Percentiles rank a stretch among this genome's conserved stretches.
Evolutionary conservation across 2,113 vertebrate species (phyloP).

Genomic region (Hiodon alosoides): DNA sequence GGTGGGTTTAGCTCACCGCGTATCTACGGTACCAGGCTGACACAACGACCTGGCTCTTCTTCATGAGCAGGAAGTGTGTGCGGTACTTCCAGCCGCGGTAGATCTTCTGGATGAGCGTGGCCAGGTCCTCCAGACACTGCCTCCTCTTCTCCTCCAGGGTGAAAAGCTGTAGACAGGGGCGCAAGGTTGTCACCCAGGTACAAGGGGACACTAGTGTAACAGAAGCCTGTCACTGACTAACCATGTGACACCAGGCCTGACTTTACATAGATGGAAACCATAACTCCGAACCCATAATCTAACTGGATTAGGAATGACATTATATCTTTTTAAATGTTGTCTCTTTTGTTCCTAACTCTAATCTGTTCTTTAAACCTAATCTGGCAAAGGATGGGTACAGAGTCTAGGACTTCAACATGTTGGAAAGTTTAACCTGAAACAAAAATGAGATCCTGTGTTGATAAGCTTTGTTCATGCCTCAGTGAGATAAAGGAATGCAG

Average conservation of each 20-base stretch:
- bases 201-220: not conserved
- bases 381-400: not conserved
- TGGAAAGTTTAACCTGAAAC: not conserved
- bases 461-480: not conserved
- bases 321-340: not conserved
- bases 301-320: too few relatives aligned
- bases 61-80: conserved; percentile 82
- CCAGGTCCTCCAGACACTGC: conserved; percentile 82
- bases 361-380: not conserved
- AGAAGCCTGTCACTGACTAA: too few relatives aligned
- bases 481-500: not conserved
- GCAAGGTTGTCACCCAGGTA: not conserved
- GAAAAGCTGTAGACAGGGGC: conserved; percentile 71
- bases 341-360: not conserved
- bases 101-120: conserved; percentile 92
- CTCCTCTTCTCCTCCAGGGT: conserved; percentile 85
- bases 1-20: conserved; percentile 59
- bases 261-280: not conserved
- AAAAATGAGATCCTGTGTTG: not conserved
- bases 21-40: conserved; percentile 87
- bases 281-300: not conserved
- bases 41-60: conserved; percentile 84
- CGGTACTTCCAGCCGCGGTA: conserved; percentile 93
- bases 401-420: too few relatives aligned
- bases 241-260: not conserved